These are phyloP conservation scores for Eubasilissa splendida DNA, from an alignment of 2,888 invertebrate species.

Conservation along the genomic window DNA sequence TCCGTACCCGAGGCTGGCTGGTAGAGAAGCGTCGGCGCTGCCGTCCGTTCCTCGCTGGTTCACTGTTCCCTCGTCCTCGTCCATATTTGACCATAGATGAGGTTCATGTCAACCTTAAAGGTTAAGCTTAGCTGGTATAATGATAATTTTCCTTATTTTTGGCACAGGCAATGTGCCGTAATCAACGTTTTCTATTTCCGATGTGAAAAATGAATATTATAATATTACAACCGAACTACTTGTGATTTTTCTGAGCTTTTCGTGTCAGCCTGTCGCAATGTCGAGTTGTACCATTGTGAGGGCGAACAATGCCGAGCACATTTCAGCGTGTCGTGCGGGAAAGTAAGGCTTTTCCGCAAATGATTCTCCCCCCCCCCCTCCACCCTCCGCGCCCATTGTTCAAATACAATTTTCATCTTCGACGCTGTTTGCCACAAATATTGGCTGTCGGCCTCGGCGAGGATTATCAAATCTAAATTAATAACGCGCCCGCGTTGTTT, in stretches of 20 bases:
- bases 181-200: too few species aligned
- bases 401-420: conserved; percentile 19
- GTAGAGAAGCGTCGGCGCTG: too few species aligned
- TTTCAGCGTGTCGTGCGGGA: conserved; percentile 1
- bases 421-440: conserved; percentile 16
- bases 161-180: too few species aligned
- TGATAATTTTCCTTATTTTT: too few species aligned
- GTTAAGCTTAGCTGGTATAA: too few species aligned
- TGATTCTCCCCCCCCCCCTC: background rate
- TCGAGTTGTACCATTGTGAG: conserved; percentile 2
- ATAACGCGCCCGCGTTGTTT: conserved; percentile 13
- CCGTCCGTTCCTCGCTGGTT: too few species aligned
- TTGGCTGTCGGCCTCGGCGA: conserved; percentile 13
- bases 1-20: too few species aligned
- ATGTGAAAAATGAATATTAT: too few species aligned
- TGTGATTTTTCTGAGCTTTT: background rate
- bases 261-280: background rate
- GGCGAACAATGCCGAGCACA: background rate
- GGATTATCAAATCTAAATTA: conserved; percentile 32
- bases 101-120: too few species aligned
- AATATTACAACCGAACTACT: too few species aligned
- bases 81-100: too few species aligned
- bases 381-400: conserved; percentile 7
- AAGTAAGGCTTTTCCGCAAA: conserved; percentile 22
- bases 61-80: too few species aligned